phyloP scores from a whole-genome alignment of 2,797 vertebrate genomes.

The Sylvia borin region DNA sequence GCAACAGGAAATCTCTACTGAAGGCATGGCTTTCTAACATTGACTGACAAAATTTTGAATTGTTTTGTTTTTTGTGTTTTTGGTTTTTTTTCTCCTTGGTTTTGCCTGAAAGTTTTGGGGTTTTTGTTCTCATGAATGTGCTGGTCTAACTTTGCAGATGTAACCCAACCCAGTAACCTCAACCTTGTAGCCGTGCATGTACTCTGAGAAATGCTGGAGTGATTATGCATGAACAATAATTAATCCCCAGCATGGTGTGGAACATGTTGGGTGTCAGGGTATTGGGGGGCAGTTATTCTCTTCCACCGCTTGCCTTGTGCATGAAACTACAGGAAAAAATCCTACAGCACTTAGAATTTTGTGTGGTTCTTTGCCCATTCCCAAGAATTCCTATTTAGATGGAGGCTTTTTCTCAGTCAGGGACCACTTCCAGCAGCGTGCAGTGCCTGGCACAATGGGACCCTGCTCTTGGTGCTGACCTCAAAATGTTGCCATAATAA shows the following conservation, averaged over 20 bases:
- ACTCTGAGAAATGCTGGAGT: background rate
- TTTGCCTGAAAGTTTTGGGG: accelerated
- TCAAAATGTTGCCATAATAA: conserved; percentile 50
- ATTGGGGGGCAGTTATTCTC: background rate
- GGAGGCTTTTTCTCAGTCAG: background rate
- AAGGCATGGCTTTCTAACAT: background rate
- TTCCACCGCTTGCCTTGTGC: background rate
- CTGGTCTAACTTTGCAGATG: background rate
- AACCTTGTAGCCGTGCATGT: accelerated
- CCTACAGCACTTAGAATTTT: background rate
- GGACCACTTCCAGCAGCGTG: background rate
- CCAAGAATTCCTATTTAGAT: background rate
- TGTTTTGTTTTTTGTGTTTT: too few species aligned
- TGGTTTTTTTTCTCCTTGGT: background rate
- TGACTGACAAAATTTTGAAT: background rate
- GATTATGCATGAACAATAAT: background rate
- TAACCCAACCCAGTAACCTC: background rate
- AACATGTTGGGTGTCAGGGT: background rate
- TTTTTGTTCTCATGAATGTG: background rate
- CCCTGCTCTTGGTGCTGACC: conserved; percentile 43
- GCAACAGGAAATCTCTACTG: accelerated
- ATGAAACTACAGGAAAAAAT: background rate
- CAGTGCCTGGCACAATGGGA: background rate
- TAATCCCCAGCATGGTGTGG: background rate
- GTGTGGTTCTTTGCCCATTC: background rate